Percentiles rank a stretch among this genome's conserved stretches.
Conservation (phyloP, 1,140 invertebrate genomes). For the Aphelinus certus region DNA sequence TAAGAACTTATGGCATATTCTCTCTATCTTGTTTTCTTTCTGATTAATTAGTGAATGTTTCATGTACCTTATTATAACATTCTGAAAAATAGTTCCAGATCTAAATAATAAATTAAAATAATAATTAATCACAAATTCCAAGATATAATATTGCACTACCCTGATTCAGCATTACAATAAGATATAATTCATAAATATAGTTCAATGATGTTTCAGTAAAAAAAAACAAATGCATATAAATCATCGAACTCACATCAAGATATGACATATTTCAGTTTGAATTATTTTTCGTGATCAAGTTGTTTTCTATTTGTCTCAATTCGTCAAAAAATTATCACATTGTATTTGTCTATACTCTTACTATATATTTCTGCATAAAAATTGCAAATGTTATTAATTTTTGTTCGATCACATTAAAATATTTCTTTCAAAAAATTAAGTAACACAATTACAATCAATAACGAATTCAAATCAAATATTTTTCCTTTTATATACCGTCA, state of each 20-base stretch:
- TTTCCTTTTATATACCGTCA: background rate
- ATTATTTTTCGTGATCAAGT: conserved; percentile 5
- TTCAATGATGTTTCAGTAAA: no score
- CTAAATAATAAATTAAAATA: conserved; percentile 18
- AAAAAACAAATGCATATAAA: no score
- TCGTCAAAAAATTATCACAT: no score
- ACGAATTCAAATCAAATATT: background rate
- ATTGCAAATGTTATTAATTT: background rate
- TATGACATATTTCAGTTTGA: no score
- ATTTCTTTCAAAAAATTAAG: no score
- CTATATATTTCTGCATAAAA: background rate
- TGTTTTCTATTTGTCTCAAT: background rate
- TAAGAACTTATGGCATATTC: conserved; percentile 4
- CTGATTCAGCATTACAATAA: conserved; percentile 6
- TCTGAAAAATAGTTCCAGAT: background rate
- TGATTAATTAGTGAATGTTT: no score
- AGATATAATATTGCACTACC: conserved; percentile 10
- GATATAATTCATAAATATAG: no score
- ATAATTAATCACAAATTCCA: conserved; percentile 15
- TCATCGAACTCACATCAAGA: no score
- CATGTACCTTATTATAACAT: background rate
- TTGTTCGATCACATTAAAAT: no score
- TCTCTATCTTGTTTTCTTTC: background rate
- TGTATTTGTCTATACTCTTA: no score
- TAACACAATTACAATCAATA: background rate